Percentiles rank a stretch among this genome's conserved stretches.
These are phyloP conservation scores for Saguinus midas DNA, from an alignment of 2,113 vertebrate species.

Conservation along the genomic window DNA sequence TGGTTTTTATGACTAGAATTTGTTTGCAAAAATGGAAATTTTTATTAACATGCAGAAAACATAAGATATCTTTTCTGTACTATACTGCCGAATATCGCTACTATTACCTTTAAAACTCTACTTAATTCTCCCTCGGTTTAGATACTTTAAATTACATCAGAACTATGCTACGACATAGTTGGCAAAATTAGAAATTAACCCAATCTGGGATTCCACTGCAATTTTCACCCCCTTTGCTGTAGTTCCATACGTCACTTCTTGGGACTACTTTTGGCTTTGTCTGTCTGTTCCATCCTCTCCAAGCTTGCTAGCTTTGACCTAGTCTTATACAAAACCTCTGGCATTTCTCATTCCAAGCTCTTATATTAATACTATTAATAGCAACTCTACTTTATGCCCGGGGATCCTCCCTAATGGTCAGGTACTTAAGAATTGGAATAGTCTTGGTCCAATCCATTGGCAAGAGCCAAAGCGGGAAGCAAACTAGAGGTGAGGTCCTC, in stretches of 20 bases:
- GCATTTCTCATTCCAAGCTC: neutral
- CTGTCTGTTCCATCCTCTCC: neutral
- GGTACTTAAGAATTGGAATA: neutral
- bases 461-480: neutral
- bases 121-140: neutral
- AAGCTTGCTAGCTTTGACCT: neutral
- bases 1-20: neutral
- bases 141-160: neutral
- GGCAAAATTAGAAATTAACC: neutral
- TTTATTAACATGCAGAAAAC: neutral
- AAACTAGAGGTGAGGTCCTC: neutral
- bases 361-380: neutral
- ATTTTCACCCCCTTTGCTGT: neutral
- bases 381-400: neutral
- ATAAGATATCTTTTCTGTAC: neutral
- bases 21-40: neutral
- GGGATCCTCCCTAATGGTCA: neutral
- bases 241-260: neutral
- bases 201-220: neutral
- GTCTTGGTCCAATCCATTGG: too few species aligned
- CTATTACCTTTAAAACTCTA: neutral
- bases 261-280: neutral
- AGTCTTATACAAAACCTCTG: neutral
- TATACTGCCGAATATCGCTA: neutral
- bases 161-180: neutral